Evolutionary conservation across 2,113 vertebrate genomes (phyloP), one percentile per base, ranked within the genome.

Genomic region (Mohoua ochrocephala): DNA sequence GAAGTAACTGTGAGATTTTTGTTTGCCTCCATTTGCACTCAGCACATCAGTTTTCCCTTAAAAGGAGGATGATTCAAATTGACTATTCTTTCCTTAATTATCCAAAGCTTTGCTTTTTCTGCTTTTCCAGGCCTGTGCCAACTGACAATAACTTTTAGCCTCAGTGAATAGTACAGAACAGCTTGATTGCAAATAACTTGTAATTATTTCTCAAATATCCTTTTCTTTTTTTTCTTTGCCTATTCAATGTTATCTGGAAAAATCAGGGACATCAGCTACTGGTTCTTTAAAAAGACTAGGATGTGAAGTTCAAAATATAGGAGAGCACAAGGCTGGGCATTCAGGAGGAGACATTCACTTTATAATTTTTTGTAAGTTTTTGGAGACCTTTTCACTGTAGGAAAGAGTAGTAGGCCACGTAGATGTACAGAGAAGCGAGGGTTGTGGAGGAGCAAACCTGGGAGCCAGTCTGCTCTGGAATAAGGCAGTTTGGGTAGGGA

Each of bases 261-360:
- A 79, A 93, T 68, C 30, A 39, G 67, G 76, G 63, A 53, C 23
- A 68, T 67, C 37, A 90, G 10, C 91, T 97, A 33, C 31, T 50
- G 35, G 69, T 76, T 91, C 53, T 56, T 93, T 39, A 75, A 87
- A 85, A 81, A 91, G 89, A 75, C 31, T 80, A n/a, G 74, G 47
- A 94, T 93, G 60, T 91, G 80, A 97, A 96, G 60, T 69, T 93
- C 26, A 83, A 70, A 91, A 68, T 86, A 67, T 53, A 54, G 64
- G 37, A 89, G 90, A 92, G 75, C 49, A 84, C 1, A 3, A 93
- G 56, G 77, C 65, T 41, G 49, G 39, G 71, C 69, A 69, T 95
- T 94, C 80, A 70, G 69, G 22, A 91, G 31, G 53, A 85, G 59
- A 65, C 52, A 80, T 24, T 94, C 33, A 75, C 82, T 95, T 94